Conservation (phyloP, 1,140 invertebrate species). For the Ips nitidus region DNA sequence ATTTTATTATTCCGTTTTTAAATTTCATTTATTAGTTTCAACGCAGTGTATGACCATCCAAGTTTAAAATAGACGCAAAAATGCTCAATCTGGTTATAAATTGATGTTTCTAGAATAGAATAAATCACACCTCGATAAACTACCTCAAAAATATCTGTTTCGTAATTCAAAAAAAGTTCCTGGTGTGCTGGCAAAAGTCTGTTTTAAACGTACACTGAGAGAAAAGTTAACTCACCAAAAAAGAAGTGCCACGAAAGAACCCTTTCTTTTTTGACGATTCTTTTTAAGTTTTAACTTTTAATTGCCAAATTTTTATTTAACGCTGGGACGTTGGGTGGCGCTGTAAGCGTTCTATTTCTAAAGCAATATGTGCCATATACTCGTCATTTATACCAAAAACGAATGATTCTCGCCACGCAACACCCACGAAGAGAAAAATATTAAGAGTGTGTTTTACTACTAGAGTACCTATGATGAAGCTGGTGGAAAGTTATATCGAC, state of each 20-base stretch:
- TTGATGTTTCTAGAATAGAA: conserved; percentile 25
- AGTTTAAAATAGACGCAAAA: conserved; percentile 11
- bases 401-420: conserved; percentile 24
- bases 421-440: conserved; percentile 24
- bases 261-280: conserved; percentile 18
- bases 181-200: conserved; percentile 25
- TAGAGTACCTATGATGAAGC: conserved; percentile 52
- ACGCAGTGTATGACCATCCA: conserved; percentile 9
- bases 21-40: conserved; percentile 18
- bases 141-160: conserved; percentile 33
- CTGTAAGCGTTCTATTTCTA: conserved; percentile 27
- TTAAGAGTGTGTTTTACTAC: conserved; percentile 47
- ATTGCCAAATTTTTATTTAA: conserved; percentile 24
- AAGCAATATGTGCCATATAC: conserved; percentile 44
- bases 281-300: conserved; percentile 12
- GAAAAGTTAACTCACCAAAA: conserved; percentile 16
- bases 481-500: conserved; percentile 46
- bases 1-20: conserved; percentile 38
- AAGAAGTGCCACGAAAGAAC: conserved; percentile 18
- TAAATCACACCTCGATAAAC: conserved; percentile 22
- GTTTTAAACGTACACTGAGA: conserved; percentile 26
- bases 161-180: conserved; percentile 13
- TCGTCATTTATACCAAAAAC: conserved; percentile 42
- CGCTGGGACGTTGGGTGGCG: conserved; percentile 14
- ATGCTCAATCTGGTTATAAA: conserved; percentile 7